Evolutionary conservation across 2,797 vertebrate species (phyloP).

Genomic region (Coccyzus lansbergi): DNA sequence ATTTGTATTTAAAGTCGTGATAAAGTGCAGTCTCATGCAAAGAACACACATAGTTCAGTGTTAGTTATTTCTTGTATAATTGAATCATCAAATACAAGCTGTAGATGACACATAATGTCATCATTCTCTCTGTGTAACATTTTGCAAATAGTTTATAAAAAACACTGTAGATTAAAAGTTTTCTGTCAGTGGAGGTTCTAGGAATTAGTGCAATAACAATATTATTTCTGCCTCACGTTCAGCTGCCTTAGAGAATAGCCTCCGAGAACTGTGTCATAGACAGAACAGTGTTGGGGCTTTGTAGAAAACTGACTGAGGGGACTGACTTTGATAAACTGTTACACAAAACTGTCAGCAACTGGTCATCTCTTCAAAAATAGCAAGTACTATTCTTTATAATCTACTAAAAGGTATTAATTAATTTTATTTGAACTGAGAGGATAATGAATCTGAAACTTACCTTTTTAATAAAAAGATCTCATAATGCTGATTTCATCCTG

Average conservation of each 20-base stretch:
- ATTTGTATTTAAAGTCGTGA: conserved; percentile 15
- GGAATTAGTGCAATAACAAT: background rate
- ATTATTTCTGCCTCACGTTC: background rate
- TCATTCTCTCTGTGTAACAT: background rate
- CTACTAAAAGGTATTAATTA: background rate
- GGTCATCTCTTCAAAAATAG: background rate
- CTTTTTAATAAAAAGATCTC: conserved; percentile 39
- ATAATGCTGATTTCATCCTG: conserved; percentile 47
- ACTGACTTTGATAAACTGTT: background rate
- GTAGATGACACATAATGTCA: background rate
- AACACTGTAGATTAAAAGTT: background rate
- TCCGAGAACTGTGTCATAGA: background rate
- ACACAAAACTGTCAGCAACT: background rate
- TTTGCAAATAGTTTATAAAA: background rate
- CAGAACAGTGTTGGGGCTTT: background rate
- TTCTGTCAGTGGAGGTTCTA: background rate
- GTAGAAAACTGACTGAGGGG: background rate
- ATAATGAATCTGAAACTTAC: background rate
- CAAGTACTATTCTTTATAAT: background rate
- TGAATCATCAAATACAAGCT: background rate
- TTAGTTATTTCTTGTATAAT: background rate
- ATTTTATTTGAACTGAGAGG: background rate
- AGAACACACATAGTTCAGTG: background rate
- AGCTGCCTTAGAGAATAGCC: background rate
- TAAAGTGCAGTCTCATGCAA: background rate